Percentiles rank a stretch among this genome's conserved stretches.
phyloP scores from a whole-genome alignment of 2,888 invertebrate species.

The Acronicta alni region DNA sequence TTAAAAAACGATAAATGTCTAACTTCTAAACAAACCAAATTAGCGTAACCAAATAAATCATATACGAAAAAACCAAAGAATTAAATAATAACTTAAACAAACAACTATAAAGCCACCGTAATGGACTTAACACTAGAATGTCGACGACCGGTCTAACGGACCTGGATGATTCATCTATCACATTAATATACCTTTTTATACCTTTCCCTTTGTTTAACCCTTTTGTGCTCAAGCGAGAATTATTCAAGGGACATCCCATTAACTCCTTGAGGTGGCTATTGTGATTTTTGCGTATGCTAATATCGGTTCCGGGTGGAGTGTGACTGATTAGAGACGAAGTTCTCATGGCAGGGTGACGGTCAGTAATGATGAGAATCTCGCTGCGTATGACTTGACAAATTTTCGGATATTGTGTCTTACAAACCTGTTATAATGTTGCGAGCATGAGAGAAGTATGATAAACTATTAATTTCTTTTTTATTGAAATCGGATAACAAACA shows the following conservation, averaged over 20 bases:
- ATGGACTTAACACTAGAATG: constrained; percentile 59
- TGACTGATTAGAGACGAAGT: constrained; percentile 82
- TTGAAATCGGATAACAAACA: too few relatives aligned
- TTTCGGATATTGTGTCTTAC: constrained; percentile 22
- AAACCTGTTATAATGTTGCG: constrained; percentile 19
- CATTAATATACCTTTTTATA: constrained; percentile 85
- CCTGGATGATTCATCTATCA: constrained; percentile 77
- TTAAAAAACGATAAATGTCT: constrained; percentile 50
- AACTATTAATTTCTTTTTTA: not conserved
- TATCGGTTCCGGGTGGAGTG: constrained; percentile 73
- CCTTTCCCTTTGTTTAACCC: constrained; percentile 82
- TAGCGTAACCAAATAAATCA: constrained; percentile 68
- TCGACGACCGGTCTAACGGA: constrained; percentile 81
- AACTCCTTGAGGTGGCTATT: constrained; percentile 80
- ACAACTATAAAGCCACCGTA: constrained; percentile 61
- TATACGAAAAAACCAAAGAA: constrained; percentile 36
- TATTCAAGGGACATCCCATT: constrained; percentile 82
- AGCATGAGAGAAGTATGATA: not conserved
- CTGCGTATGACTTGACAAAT: constrained; percentile 60
- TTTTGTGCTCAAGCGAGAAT: constrained; percentile 76
- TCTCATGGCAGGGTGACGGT: constrained; percentile 75
- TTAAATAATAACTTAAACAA: constrained; percentile 56
- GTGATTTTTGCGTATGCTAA: constrained; percentile 86
- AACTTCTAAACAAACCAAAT: constrained; percentile 44
- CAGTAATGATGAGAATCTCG: constrained; percentile 72